phyloP scores from a whole-genome alignment of 2,888 invertebrate genomes.

The Ferrisia virgata region DNA sequence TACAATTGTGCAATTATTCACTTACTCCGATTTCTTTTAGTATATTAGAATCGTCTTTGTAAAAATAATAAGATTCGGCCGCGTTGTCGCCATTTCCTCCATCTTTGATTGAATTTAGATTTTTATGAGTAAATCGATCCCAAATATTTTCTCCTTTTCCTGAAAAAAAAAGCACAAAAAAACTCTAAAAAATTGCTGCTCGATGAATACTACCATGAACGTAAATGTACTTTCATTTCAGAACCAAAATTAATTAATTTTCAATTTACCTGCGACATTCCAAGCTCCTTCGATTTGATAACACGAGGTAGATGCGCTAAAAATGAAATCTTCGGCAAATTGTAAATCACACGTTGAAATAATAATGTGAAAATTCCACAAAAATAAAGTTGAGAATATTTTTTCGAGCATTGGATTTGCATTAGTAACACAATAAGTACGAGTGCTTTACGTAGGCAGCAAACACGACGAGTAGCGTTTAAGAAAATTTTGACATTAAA shows the following conservation, averaged over 20 bases:
- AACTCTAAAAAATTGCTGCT: background rate
- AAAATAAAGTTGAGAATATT: background rate
- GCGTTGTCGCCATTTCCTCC: constrained; percentile 63
- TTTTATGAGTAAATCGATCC: constrained; percentile 63
- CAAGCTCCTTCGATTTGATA: constrained; percentile 59
- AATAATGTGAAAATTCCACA: background rate
- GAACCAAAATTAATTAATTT: background rate
- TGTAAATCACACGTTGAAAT: background rate
- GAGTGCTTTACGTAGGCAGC: too few relatives aligned
- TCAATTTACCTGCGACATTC: constrained; percentile 55
- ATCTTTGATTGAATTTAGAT: constrained; percentile 58
- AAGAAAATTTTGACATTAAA: too few relatives aligned
- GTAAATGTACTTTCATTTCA: too few relatives aligned
- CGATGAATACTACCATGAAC: background rate
- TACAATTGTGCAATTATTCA: constrained; percentile 49
- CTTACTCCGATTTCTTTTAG: constrained; percentile 50
- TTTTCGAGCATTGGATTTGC: background rate
- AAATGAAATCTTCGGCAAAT: constrained; percentile 60
- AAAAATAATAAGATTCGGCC: constrained; percentile 65
- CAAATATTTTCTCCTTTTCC: constrained; percentile 66
- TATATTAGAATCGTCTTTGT: constrained; percentile 61
- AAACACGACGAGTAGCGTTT: too few relatives aligned
- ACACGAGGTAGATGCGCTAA: constrained; percentile 62
- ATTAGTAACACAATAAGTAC: too few relatives aligned
- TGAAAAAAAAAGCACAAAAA: constrained; percentile 50